Conservation (phyloP, 2,797 vertebrate species). For the Ara ararauna region DNA sequence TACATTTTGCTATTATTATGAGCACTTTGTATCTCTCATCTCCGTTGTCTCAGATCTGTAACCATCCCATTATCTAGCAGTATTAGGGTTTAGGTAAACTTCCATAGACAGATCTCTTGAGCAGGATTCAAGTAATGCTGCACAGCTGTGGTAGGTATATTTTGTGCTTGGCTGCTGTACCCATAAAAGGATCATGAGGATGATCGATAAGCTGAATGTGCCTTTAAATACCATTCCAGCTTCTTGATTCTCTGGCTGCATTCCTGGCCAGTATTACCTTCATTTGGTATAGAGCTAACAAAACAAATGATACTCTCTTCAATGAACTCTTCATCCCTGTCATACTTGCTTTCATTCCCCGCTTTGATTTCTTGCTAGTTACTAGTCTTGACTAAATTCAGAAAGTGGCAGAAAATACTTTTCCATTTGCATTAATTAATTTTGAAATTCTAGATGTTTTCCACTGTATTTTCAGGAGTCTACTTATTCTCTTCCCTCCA, state of each 20-base stretch:
- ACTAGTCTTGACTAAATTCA: neutral
- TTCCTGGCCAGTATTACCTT: neutral
- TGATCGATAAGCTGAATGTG: neutral
- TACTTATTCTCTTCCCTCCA: neutral
- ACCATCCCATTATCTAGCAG: neutral
- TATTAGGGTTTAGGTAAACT: neutral
- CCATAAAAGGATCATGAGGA: neutral
- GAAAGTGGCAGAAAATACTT: neutral
- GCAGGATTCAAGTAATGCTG: neutral
- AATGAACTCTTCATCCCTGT: neutral
- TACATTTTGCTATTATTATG: neutral
- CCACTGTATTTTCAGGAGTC: neutral
- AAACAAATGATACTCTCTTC: neutral
- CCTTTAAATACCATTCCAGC: neutral
- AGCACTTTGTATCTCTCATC: neutral
- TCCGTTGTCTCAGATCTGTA: neutral
- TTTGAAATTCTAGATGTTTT: neutral
- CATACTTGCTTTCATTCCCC: neutral
- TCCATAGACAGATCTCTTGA: neutral
- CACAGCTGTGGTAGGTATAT: neutral
- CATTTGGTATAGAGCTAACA: neutral
- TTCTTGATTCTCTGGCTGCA: neutral
- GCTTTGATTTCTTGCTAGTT: neutral
- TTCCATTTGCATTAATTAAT: neutral
- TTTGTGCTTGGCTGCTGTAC: neutral